phyloP scores from a whole-genome alignment of 2,888 invertebrate species.

The Caenorhabditis doughertyi region DNA sequence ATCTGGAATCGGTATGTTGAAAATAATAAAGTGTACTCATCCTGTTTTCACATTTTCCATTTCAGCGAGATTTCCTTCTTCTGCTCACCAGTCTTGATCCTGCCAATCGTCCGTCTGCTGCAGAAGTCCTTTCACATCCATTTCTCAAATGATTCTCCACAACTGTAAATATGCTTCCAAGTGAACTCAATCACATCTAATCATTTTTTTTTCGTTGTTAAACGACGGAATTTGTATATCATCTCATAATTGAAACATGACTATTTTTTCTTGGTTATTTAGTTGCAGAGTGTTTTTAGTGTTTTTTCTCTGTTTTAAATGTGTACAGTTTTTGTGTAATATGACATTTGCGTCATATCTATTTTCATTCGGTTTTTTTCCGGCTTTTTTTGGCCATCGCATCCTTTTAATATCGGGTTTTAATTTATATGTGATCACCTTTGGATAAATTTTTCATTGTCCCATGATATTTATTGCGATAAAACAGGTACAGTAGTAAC shows the following conservation, averaged over 20 bases:
- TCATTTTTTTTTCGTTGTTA: conserved; percentile 8
- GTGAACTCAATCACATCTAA: not conserved
- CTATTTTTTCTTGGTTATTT: conserved; percentile 12
- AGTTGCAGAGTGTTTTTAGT: conserved; percentile 2
- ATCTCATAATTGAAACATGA: conserved; percentile 52
- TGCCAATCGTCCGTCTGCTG: conserved; percentile 61
- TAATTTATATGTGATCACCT: not conserved
- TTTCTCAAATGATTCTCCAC: conserved; percentile 39
- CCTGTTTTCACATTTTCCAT: not conserved
- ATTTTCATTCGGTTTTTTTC: conserved; percentile 4
- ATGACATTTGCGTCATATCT: conserved; percentile 17
- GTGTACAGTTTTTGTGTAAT: conserved; percentile 23
- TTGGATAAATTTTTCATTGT: not conserved
- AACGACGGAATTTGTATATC: conserved; percentile 28
- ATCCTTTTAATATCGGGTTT: not conserved
- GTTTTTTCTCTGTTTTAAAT: not conserved
- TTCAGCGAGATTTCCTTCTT: conserved; percentile 68
- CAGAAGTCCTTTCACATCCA: conserved; percentile 41
- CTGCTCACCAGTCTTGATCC: conserved; percentile 69
- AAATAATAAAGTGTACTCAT: not conserved
- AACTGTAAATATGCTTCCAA: conserved; percentile 30
- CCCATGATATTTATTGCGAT: no score
- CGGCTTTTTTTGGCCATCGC: not conserved
- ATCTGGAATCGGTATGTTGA: conserved; percentile 40
- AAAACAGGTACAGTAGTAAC: no score